These are phyloP conservation scores for Lathronympha strigana DNA, from an alignment of 2,888 invertebrate genomes.

Conservation along the genomic window DNA sequence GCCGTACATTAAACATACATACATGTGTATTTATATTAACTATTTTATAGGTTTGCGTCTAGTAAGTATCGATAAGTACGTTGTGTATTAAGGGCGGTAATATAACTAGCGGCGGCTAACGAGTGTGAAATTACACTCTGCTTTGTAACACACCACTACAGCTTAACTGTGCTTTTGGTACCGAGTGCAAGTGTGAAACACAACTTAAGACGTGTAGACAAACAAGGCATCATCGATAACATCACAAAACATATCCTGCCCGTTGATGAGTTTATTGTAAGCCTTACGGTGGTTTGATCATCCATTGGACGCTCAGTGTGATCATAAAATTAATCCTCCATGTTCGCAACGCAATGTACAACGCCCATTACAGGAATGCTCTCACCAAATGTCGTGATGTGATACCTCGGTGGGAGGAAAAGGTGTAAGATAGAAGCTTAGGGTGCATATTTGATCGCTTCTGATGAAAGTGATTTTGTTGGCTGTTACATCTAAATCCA, in stretches of 20 bases:
- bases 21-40: too few species aligned
- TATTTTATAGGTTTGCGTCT: not conserved
- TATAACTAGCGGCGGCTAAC: too few species aligned
- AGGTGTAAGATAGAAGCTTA: slow-evolving; percentile 65
- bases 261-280: slow-evolving; percentile 30
- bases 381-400: not conserved
- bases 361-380: not conserved
- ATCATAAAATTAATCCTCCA: not conserved
- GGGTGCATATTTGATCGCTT: slow-evolving; percentile 80
- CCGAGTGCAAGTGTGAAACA: not conserved
- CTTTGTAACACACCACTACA: not conserved
- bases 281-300: not conserved
- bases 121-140: too few species aligned
- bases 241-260: slow-evolving; percentile 55
- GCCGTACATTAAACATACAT: too few species aligned
- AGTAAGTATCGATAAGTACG: too few species aligned
- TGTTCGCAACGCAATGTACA: slow-evolving; percentile 38
- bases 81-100: too few species aligned
- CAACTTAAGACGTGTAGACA: not conserved
- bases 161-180: not conserved
- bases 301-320: slow-evolving; percentile 48
- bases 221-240: slow-evolving; percentile 68
- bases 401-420: slow-evolving; percentile 48
- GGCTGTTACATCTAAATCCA: slow-evolving; percentile 47
- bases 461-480: slow-evolving; percentile 55